Base-by-base conservation (phyloP, 2,888 invertebrate species). In the Lasius fuliginosus region DNA sequence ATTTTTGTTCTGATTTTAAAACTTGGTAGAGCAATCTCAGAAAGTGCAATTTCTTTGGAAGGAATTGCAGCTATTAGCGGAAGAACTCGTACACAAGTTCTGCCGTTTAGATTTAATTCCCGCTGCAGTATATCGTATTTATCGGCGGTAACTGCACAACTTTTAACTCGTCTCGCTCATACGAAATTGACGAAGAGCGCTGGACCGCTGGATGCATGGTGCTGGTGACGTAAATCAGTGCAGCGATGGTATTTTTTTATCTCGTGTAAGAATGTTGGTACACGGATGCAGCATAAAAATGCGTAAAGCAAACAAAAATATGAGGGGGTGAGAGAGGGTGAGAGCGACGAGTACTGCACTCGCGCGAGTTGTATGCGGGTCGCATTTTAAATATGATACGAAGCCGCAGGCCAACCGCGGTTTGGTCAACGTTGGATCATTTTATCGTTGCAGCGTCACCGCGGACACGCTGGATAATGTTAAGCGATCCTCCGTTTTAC, bases 341-440 rank as follows among this genome's bases (percentile, higher is more conserved):
- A 58, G 79, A 60, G 42, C 30, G 12, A 12, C 30, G 12, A 12
- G 23, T 23, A 23, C 27, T n/a, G 62, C 46, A 60, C 60, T 49
- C n/a, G 79, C n/a, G 79, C 33, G 60, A 73, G 79, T 81, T 68
- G 53, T 53, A 53, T 53, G 76, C 77, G 69, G 42, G 65, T 64
- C 83, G 87, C 84, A 87, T 85, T 87, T 86, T 82, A 82, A 87
- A 69, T 69, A 84, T 86, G 84, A 86, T n/a, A n/a, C 83, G 53
- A 82, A 76, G 60, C 53, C 79, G 42, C 62, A 49, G 42, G 75
- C 58, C 27, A 46, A 65, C 65, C 62, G 67, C 46, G 67, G 62
- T 77, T 83, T 65, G 83, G 83, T 67, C 81, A 64, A 73, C 76
- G 64, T 77, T 85, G 82, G 77, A 87, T 87, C 87, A 87, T 75